Base-by-base conservation (phyloP, 2,797 vertebrate species). In the Tachyglossus aculeatus region DNA sequence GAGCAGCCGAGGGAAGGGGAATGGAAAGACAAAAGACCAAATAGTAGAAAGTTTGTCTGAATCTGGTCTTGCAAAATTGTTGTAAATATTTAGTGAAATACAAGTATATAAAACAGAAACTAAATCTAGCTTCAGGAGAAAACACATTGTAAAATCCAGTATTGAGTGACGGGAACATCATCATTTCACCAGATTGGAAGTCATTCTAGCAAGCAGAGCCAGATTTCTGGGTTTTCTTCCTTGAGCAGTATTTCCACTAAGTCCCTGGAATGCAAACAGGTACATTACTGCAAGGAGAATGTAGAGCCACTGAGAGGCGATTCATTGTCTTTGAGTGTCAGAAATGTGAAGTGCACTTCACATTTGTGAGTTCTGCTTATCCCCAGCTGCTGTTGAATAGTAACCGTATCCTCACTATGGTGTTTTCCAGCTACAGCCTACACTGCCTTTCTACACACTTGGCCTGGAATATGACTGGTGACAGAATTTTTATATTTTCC, bases 361-460 rank as follows among this genome's bases (percentile, higher is more conserved):
- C 40, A 1, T 80, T 80, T 53, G 64, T 72, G 80, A 82, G 66
- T 71, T 86, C 80, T 77, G 81, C 74, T 78, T 60, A 43, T 60
- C 75, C 82, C 84, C 81, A 2, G 0, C 78, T 89, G 84, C 85
- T 84, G 79, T 55, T 66, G 79, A 78, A 62, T 37, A 8, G 81
- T 82, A 84, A 75, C 74, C 47, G 48, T 79, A 80, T 72, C 85
- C 82, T 87, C 78, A 78, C 75, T 56, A 18, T 85, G 88, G 89
- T 90, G 45, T 74, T 7, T 86, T 88, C 88, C 91, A 90, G 90
- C 91, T 92, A 90, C 82, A 72, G 44, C 50, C 56, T 70, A 48
- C 84, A 0, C 81, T 82, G 85, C 70, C 67, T 83, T 76, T 72
- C 88, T 80, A 84, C 88, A 87, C 74, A 80, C 70, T 80, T 38